phyloP scores from a whole-genome alignment of 2,797 vertebrate genomes.

The Nannoperca australis region DNA sequence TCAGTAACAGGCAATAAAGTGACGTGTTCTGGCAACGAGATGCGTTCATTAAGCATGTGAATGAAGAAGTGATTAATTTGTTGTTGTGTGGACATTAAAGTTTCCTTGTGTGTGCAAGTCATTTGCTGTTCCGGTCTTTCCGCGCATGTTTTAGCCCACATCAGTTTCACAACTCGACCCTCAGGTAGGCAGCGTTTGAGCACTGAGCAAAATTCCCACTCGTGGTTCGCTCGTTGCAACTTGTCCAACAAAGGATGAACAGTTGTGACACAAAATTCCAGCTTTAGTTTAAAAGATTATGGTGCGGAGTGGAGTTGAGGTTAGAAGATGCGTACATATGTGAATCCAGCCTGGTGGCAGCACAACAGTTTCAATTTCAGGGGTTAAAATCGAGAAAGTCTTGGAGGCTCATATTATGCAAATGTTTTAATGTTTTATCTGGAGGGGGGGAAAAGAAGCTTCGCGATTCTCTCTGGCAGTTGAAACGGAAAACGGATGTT shows the following conservation, averaged over 20 bases:
- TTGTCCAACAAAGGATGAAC: constrained; percentile 48
- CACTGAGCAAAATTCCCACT: constrained; percentile 14
- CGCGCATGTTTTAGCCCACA: constrained; percentile 42
- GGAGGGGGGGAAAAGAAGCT: constrained; percentile 39
- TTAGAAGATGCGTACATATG: constrained; percentile 33
- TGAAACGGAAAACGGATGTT: constrained; percentile 57
- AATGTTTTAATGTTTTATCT: constrained; percentile 81
- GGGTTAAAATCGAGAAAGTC: constrained; percentile 71
- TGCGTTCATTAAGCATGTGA: constrained; percentile 32
- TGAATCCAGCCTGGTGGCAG: constrained; percentile 34
- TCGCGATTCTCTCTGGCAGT: constrained; percentile 69
- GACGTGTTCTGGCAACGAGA: constrained; percentile 51
- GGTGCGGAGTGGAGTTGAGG: constrained; percentile 39
- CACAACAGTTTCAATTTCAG: constrained; percentile 54
- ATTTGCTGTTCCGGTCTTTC: constrained; percentile 3
- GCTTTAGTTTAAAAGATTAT: constrained; percentile 29
- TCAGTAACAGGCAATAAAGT: constrained; percentile 58
- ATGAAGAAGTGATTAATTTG: constrained; percentile 33
- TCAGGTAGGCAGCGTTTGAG: constrained; percentile 5
- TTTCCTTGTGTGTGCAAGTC: not conserved
- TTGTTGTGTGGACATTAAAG: not conserved
- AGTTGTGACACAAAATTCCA: constrained; percentile 46
- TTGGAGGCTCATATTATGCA: constrained; percentile 73
- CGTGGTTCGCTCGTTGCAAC: constrained; percentile 40
- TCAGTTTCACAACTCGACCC: constrained; percentile 30